Base-by-base conservation (phyloP, 2,888 invertebrate species). In the Pterobdella sp. region DNA sequence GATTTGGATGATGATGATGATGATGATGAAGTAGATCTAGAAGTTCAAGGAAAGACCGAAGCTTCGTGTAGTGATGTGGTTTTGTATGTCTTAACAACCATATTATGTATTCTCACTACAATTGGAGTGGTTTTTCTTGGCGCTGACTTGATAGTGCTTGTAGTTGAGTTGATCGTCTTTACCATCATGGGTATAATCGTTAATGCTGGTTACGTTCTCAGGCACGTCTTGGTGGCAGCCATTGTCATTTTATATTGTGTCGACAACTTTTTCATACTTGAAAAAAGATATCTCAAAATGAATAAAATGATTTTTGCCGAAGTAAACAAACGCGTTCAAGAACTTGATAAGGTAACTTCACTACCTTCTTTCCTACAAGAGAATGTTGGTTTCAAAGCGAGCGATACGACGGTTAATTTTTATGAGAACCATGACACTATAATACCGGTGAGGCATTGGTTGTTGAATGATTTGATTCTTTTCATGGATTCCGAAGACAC, bases 131-230 rank as follows among this genome's bases (percentile, higher is more conserved):
- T 80, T 29, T 52, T 77, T 35, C 63, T 77, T n/a, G 49, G 74
- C 10, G 73, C 76, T 0, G 77, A 77, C 66, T 73, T 75, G 36
- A 72, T 76, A 37, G 77, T 76, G 10, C 77, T 76, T 72, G n/a
- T 77, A 0, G 75, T 76, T 4, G 77, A 77, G 60, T 60, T 77
- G 29, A 36, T 74, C 31, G 74, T 75, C 79, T 73, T 78, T 66
- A 82, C 82, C 0, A 79, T 82, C 80, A 82, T 82, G 82, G 82
- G 82, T 0, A 80, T 82, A 42, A 82, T 82, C 34, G 81, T 82
- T 18, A 82, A 82, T 72, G 82, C 82, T 0, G 81, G 80, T 1
- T 77, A 79, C n/a, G 79, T 81, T 2, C 79, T 83, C 4, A 79
- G 81, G 66, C 82, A 82, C 74, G 80, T 81, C 65, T 79, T 80